Evolutionary conservation across 2,797 vertebrate genomes (phyloP).

Genomic region (Xiphorhynchus erythropygius): DNA sequence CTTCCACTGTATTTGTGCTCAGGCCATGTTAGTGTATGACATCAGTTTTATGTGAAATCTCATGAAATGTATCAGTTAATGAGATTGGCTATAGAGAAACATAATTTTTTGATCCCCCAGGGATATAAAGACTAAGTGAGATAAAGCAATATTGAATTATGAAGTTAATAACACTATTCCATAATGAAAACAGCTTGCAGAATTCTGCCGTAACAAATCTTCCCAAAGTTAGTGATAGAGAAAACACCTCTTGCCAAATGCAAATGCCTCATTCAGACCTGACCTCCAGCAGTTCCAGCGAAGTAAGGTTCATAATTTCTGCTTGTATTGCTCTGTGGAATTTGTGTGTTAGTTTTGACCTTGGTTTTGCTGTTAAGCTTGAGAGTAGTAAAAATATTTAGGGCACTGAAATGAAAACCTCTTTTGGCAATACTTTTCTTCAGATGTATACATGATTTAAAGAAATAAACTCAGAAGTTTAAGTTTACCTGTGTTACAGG

Average conservation of each 20-base stretch:
- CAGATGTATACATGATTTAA: not conserved
- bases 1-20: not conserved
- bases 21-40: not conserved
- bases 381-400: not conserved
- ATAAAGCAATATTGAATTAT: not conserved
- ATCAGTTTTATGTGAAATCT: not conserved
- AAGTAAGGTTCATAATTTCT: conserved; percentile 35
- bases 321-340: conserved; percentile 42
- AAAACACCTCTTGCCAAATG: not conserved
- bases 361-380: not conserved
- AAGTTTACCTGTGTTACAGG: not conserved
- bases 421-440: not conserved
- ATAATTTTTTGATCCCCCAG: not conserved
- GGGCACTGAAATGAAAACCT: not conserved
- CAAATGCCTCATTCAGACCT: not conserved
- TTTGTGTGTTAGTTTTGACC: not conserved
- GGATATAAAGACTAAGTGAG: not conserved
- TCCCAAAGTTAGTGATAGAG: not conserved
- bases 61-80: not conserved
- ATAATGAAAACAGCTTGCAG: not conserved
- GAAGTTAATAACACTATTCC: not conserved
- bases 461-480: not conserved
- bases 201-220: not conserved
- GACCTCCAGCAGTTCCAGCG: not conserved
- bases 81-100: not conserved